Percentiles rank a stretch among this genome's conserved stretches.
Conservation (phyloP, 1,140 invertebrate species). For the Trichogramma pretiosum region DNA sequence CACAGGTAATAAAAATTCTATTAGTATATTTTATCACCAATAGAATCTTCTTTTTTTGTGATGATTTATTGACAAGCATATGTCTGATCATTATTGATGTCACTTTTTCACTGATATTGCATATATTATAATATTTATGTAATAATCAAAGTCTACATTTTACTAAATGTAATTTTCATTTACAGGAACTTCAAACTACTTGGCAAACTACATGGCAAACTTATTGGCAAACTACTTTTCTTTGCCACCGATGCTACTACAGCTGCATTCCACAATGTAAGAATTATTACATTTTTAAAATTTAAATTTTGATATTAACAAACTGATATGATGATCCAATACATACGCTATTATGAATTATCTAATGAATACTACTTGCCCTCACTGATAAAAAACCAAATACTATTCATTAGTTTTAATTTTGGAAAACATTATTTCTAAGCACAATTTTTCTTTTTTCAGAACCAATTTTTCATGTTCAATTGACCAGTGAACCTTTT, state of each 20-base stretch:
- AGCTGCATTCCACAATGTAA: too few relatives aligned
- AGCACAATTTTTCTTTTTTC: neutral
- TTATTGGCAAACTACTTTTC: too few relatives aligned
- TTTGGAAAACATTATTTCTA: neutral
- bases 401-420: neutral
- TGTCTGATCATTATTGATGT: constrained; percentile 32
- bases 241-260: too few relatives aligned
- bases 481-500: neutral
- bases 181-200: too few relatives aligned
- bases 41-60: constrained; percentile 14
- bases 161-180: too few relatives aligned
- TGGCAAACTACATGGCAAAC: too few relatives aligned
- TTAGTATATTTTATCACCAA: too few relatives aligned
- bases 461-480: neutral
- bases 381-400: constrained; percentile 5
- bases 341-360: constrained; percentile 16
- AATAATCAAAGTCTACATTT: too few relatives aligned
- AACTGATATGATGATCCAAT: constrained; percentile 1
- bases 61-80: constrained; percentile 32
- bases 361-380: constrained; percentile 8
- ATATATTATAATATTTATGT: neutral
- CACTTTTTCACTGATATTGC: constrained; percentile 19
- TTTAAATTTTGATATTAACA: neutral
- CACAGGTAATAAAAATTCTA: too few relatives aligned
- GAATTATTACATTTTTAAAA: neutral